Evolutionary conservation across 2,113 vertebrate genomes (phyloP).

Genomic region (Sebastes fasciatus): DNA sequence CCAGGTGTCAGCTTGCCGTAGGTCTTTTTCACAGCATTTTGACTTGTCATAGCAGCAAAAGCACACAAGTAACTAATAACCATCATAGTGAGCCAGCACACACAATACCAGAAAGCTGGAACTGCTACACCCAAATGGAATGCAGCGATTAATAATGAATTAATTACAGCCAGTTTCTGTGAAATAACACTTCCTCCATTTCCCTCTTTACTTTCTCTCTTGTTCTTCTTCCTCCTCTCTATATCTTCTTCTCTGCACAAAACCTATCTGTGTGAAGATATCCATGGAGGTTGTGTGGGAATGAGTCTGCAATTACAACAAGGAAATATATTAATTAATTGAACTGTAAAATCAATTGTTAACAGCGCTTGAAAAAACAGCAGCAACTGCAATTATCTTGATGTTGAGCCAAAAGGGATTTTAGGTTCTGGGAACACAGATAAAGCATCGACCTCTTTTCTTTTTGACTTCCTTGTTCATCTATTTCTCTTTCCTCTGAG

Average conservation of each 20-base stretch:
- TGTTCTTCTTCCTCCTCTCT: not conserved
- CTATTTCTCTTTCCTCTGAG: slow-evolving; percentile 27
- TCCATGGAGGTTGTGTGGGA: slow-evolving; percentile 39
- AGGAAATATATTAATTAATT: slow-evolving; percentile 58
- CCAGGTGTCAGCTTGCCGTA: not conserved
- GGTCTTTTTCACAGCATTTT: too few relatives aligned
- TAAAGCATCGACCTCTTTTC: slow-evolving; percentile 44
- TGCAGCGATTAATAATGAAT: not conserved
- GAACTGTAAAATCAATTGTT: slow-evolving; percentile 67
- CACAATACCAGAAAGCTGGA: not conserved
- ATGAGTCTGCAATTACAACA: slow-evolving; percentile 42
- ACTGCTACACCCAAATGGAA: not conserved
- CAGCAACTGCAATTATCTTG: slow-evolving; percentile 45
- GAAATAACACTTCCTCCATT: slow-evolving; percentile 5
- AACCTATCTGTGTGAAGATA: slow-evolving; percentile 29
- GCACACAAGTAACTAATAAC: not conserved
- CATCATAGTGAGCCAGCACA: not conserved
- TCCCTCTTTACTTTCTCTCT: not conserved
- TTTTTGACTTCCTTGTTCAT: slow-evolving; percentile 30
- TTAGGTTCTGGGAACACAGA: slow-evolving; percentile 56
- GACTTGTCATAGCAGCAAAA: too few relatives aligned
- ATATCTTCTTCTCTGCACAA: not conserved
- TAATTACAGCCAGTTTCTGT: not conserved
- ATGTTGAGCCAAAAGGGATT: slow-evolving; percentile 57
- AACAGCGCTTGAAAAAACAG: slow-evolving; percentile 29